Percentiles rank a stretch among this genome's conserved stretches.
phyloP scores from a whole-genome alignment of 2,888 invertebrate species.

The Dryococelus australis region DNA sequence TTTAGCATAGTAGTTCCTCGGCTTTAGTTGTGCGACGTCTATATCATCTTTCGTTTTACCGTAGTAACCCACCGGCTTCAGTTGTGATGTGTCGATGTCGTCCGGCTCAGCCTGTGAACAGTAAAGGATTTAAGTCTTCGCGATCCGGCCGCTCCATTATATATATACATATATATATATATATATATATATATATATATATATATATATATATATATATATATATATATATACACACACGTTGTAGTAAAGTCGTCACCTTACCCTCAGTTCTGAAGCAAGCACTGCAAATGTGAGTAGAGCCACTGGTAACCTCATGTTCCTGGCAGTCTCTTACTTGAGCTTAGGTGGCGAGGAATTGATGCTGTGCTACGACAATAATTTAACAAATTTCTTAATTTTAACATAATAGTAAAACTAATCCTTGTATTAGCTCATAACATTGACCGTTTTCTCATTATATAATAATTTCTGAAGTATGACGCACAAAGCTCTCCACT shows the following conservation, averaged over 20 bases:
- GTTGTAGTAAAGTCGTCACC: background rate
- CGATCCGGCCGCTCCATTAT: too few species aligned
- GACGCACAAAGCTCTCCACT: too few species aligned
- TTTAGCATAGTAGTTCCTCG: conserved; percentile 24
- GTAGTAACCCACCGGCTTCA: background rate
- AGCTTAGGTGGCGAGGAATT: background rate
- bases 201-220: too few species aligned
- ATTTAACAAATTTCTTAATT: too few species aligned
- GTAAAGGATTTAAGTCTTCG: background rate
- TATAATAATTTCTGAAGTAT: too few species aligned
- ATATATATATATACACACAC: too few species aligned
- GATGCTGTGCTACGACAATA: background rate
- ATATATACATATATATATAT: too few species aligned
- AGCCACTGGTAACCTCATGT: background rate
- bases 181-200: too few species aligned
- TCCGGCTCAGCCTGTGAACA: background rate
- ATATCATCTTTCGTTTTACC: background rate
- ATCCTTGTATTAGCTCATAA: too few species aligned
- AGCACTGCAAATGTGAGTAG: background rate
- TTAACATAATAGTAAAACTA: too few species aligned
- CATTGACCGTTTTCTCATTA: too few species aligned
- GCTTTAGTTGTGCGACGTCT: background rate
- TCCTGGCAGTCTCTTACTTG: background rate
- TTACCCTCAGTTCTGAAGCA: background rate
- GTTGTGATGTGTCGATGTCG: background rate